Conservation (phyloP, 2,797 vertebrate genomes). For the Pitangus sulphuratus region DNA sequence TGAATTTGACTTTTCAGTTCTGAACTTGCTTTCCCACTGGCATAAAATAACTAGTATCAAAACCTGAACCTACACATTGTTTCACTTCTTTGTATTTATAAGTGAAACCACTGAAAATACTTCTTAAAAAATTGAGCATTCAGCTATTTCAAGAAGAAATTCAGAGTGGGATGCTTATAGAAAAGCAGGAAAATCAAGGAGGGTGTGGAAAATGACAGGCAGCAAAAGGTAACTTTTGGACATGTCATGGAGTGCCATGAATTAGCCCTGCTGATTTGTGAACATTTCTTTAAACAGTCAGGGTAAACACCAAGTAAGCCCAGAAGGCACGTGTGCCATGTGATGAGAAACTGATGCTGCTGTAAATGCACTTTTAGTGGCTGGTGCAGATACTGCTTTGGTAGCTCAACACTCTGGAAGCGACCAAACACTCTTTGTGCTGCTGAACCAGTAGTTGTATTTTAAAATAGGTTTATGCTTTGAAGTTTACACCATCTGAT, state of each 20-base stretch:
- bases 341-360: neutral
- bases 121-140: neutral
- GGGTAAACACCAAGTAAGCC: neutral
- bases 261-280: neutral
- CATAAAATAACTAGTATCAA: neutral
- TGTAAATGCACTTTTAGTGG: neutral
- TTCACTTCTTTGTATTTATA: neutral
- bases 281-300: neutral
- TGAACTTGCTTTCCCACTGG: conserved; percentile 22
- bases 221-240: neutral
- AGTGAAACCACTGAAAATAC: neutral
- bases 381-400: neutral
- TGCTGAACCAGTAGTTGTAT: neutral
- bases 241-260: neutral
- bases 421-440: neutral
- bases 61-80: neutral
- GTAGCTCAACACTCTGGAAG: neutral
- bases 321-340: neutral
- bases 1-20: conserved; percentile 24
- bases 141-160: neutral
- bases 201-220: neutral
- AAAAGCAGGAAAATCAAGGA: neutral
- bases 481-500: neutral
- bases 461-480: neutral
- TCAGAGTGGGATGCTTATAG: neutral